phyloP scores from a whole-genome alignment of 2,888 invertebrate genomes.

The Lymantria monacha region DNA sequence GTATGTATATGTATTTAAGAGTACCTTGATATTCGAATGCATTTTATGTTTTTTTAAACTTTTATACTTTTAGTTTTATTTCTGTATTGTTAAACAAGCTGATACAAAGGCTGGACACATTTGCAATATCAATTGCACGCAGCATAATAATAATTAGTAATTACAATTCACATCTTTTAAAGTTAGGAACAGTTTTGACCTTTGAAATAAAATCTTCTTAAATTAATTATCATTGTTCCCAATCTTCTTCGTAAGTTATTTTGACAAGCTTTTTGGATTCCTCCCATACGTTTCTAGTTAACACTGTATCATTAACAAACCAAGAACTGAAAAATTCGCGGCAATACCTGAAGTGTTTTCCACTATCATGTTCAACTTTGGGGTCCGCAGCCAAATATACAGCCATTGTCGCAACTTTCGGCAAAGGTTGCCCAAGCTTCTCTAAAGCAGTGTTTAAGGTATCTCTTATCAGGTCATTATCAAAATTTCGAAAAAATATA shows the following conservation, averaged over 20 bases:
- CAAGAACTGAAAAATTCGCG: slow-evolving; percentile 58
- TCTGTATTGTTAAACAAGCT: too few relatives aligned
- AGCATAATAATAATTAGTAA: too few relatives aligned
- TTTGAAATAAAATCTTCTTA: too few relatives aligned
- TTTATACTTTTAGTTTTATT: too few relatives aligned
- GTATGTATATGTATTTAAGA: too few relatives aligned
- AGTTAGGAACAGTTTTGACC: too few relatives aligned
- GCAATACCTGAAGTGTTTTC: slow-evolving; percentile 62
- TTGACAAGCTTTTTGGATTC: slow-evolving; percentile 51
- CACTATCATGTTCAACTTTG: slow-evolving; percentile 46
- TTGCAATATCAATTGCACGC: too few relatives aligned
- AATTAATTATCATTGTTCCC: slow-evolving; percentile 36
- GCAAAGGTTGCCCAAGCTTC: slow-evolving; percentile 44
- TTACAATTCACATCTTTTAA: too few relatives aligned
- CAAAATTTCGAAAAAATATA: slow-evolving; percentile 86
- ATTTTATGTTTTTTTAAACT: too few relatives aligned
- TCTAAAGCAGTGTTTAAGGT: slow-evolving; percentile 42
- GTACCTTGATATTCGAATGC: too few relatives aligned
- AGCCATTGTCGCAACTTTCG: slow-evolving; percentile 52
- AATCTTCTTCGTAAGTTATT: slow-evolving; percentile 52
- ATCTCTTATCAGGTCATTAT: slow-evolving; percentile 32
- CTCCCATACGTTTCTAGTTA: slow-evolving; percentile 51
- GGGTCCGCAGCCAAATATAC: slow-evolving; percentile 58
- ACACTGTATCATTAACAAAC: slow-evolving; percentile 58
- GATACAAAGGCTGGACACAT: too few relatives aligned